phyloP scores from a whole-genome alignment of 2,888 invertebrate genomes.

The Sphecodes monilicornis region DNA sequence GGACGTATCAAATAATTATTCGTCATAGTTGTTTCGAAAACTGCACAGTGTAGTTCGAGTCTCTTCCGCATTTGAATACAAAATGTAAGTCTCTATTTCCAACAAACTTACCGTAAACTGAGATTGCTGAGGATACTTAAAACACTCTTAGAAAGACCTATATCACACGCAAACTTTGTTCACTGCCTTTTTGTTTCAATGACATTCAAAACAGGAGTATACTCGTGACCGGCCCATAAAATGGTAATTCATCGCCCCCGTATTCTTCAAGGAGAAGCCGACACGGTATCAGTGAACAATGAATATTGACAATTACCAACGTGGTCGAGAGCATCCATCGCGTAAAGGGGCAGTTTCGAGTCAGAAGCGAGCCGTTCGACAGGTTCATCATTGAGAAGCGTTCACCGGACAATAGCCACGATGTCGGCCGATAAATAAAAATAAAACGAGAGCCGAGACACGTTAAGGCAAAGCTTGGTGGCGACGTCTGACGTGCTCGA shows the following conservation, averaged over 20 bases:
- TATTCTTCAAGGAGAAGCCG: neutral
- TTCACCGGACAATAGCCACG: conserved; percentile 22
- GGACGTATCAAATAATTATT: no score
- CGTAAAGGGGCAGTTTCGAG: neutral
- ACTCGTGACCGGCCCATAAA: no score
- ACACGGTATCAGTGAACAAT: neutral
- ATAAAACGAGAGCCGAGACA: conserved; percentile 48
- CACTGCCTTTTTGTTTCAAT: neutral
- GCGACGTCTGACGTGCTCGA: conserved; percentile 63
- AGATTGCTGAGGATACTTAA: neutral
- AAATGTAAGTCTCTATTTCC: no score
- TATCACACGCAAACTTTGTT: neutral
- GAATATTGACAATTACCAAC: neutral
- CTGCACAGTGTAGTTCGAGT: no score
- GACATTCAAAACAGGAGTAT: neutral
- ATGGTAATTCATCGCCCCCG: no score
- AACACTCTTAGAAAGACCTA: neutral
- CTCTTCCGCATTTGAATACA: no score
- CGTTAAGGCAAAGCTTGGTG: conserved; percentile 54
- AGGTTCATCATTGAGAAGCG: neutral
- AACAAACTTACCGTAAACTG: neutral
- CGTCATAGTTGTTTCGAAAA: no score
- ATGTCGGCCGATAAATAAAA: conserved; percentile 39
- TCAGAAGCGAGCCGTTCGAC: neutral
- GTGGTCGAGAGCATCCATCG: neutral